A percentile compares a stretch with the other conserved stretches of the same genome.
These are phyloP conservation scores for Hermaeophaga mercurialis DNA, from an alignment of 2,888 invertebrate genomes.

Conservation along the genomic window DNA sequence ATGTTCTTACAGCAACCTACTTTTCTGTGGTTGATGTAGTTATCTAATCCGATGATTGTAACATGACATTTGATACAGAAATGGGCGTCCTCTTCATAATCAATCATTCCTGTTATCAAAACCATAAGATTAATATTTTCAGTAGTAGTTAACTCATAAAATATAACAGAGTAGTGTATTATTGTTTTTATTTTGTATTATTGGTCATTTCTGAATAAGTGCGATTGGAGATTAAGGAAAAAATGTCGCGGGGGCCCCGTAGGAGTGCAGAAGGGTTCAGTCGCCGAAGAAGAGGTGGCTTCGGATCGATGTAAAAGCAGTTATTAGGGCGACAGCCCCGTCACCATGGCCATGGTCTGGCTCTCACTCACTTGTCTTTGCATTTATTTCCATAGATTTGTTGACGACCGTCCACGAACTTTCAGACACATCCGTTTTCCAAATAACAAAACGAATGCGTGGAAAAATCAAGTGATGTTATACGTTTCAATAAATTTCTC, in stretches of 20 bases:
- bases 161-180: no score
- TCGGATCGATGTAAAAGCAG: slow-evolving; percentile 53
- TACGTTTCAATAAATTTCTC: no score
- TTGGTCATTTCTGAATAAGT: no score
- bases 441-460: no score
- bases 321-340: slow-evolving; percentile 57
- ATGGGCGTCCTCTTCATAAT: slow-evolving; percentile 83
- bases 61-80: slow-evolving; percentile 85
- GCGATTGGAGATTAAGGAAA: no score
- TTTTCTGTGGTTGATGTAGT: slow-evolving; percentile 84
- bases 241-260: no score
- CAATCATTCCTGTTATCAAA: slow-evolving; percentile 59
- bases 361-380: slow-evolving; percentile 38
- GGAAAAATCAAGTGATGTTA: no score
- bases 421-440: slow-evolving; percentile 22
- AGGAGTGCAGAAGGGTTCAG: slow-evolving; percentile 2
- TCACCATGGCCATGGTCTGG: slow-evolving; percentile 30
- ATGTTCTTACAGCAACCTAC: slow-evolving; percentile 64
- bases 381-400: slow-evolving; percentile 33
- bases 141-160: no score
- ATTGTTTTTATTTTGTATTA: no score
- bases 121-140: no score
- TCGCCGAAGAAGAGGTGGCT: slow-evolving; percentile 26
- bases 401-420: slow-evolving; percentile 8
- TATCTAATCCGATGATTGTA: slow-evolving; percentile 83